phyloP scores from a whole-genome alignment of 2,888 invertebrate genomes.

The Agriopis aurantiaria region DNA sequence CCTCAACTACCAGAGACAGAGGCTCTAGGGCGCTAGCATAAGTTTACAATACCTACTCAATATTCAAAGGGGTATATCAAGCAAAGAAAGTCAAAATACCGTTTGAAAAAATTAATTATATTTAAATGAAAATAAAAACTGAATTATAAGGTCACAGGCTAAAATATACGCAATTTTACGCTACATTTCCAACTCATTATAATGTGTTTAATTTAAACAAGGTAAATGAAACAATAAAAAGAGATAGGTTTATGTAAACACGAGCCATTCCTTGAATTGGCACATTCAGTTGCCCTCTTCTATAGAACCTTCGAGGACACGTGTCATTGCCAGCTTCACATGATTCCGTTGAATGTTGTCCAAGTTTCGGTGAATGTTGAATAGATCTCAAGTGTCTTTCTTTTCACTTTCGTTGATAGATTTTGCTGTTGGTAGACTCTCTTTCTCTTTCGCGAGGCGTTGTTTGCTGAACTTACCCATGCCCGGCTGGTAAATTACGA shows the following conservation, averaged over 20 bases:
- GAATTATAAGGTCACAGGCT: slow-evolving; percentile 79
- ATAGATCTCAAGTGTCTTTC: slow-evolving; percentile 80
- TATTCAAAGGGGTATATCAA: background rate
- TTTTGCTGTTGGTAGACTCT: slow-evolving; percentile 62
- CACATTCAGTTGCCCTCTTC: slow-evolving; percentile 73
- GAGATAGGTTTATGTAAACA: slow-evolving; percentile 70
- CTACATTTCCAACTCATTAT: slow-evolving; percentile 65
- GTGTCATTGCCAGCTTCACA: slow-evolving; percentile 77
- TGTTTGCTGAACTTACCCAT: slow-evolving; percentile 93
- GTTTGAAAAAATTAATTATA: slow-evolving; percentile 71
- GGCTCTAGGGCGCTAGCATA: no score
- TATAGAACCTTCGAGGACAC: slow-evolving; percentile 71
- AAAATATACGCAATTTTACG: slow-evolving; percentile 70
- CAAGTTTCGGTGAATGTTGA: slow-evolving; percentile 70
- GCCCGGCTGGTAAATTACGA: slow-evolving; percentile 96
- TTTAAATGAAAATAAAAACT: slow-evolving; percentile 82
- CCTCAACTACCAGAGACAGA: no score
- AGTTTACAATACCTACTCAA: background rate
- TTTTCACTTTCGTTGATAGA: slow-evolving; percentile 79
- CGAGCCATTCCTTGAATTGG: slow-evolving; percentile 78
- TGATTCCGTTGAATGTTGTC: slow-evolving; percentile 83
- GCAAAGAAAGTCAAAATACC: slow-evolving; percentile 46
- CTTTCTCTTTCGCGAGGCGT: slow-evolving; percentile 83
- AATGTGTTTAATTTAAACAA: slow-evolving; percentile 63
- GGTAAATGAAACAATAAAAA: slow-evolving; percentile 70